Conservation (phyloP, 2,797 vertebrate species). For the Propithecus deckenii region DNA sequence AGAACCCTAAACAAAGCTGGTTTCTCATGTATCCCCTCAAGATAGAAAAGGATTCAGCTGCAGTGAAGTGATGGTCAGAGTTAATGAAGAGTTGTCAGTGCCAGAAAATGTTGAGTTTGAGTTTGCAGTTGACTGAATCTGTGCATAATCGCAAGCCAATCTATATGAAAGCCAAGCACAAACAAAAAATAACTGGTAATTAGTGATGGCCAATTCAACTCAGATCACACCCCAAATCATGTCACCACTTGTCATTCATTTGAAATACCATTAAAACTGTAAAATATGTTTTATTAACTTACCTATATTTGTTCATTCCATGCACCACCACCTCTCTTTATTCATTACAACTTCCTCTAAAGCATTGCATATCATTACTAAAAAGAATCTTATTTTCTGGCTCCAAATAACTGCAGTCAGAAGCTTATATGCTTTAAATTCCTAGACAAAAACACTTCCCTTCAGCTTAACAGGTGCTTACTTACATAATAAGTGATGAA, state of each 20-base stretch:
- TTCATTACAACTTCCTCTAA: neutral
- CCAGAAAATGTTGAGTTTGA: neutral
- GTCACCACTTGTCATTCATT: conserved; percentile 17
- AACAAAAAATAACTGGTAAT: conserved; percentile 40
- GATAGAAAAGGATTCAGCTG: conserved; percentile 61
- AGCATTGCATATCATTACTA: neutral
- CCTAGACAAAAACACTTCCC: neutral
- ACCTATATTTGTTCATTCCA: neutral
- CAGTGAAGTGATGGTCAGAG: conserved; percentile 49
- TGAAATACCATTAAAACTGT: neutral
- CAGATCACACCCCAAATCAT: neutral
- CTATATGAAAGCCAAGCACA: neutral
- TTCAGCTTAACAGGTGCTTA: neutral
- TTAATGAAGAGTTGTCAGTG: conserved; percentile 49
- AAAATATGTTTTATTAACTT: neutral
- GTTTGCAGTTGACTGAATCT: neutral
- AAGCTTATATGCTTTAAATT: conserved; percentile 1
- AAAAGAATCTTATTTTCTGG: neutral
- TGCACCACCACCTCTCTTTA: neutral
- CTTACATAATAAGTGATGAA: neutral
- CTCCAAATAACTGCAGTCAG: neutral
- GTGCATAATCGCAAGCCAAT: neutral
- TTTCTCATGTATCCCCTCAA: conserved; percentile 40
- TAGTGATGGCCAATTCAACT: neutral
- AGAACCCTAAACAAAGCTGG: conserved; percentile 52